phyloP scores from a whole-genome alignment of 2,797 vertebrate genomes.

The Sarcoramphus papa region DNA sequence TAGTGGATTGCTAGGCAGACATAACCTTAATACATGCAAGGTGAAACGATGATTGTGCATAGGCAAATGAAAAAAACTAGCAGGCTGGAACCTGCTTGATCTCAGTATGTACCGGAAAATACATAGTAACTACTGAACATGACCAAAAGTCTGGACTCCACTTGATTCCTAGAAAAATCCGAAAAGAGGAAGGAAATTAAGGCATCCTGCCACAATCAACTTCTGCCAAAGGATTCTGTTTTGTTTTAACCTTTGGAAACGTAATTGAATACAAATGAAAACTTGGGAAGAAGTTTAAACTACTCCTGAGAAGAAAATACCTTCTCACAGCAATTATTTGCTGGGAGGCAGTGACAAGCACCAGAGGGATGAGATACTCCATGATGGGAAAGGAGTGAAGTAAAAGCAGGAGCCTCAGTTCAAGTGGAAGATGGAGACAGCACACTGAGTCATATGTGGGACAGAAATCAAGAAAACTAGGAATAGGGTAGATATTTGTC shows the following conservation, averaged over 20 bases:
- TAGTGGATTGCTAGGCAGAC: not conserved
- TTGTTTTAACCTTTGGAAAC: not conserved
- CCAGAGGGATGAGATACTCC: not conserved
- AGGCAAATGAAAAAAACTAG: not conserved
- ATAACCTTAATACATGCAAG: not conserved
- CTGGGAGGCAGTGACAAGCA: not conserved
- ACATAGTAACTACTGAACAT: not conserved
- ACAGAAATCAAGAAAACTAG: not conserved
- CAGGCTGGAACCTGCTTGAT: not conserved
- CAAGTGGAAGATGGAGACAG: not conserved
- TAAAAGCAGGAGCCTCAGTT: not conserved
- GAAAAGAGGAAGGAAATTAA: not conserved
- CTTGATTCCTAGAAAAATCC: not conserved
- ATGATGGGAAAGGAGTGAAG: not conserved
- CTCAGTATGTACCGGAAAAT: not conserved
- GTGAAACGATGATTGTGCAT: not conserved
- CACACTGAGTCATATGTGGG: fast-evolving
- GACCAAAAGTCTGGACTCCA: not conserved
- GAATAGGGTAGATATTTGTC: not conserved
- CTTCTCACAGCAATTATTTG: not conserved
- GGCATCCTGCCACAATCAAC: not conserved
- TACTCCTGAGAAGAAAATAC: not conserved
- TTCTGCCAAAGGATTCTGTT: not conserved
- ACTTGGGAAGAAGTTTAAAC: not conserved
- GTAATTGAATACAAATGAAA: not conserved